Conservation (phyloP, 2,797 vertebrate genomes). For the Loris lydekkerianus region DNA sequence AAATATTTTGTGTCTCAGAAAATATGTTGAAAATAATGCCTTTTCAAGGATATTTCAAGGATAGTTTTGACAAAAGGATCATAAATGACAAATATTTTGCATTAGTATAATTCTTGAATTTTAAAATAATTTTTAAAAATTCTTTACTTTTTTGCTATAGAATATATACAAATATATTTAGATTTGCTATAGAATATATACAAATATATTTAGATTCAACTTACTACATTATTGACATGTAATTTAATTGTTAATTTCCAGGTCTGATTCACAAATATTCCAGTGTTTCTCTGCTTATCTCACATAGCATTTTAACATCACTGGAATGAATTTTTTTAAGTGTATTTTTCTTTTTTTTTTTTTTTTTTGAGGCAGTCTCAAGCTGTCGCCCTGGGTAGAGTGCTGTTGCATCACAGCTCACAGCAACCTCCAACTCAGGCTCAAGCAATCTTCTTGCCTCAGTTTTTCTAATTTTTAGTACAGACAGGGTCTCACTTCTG, state of each 20-base stretch:
- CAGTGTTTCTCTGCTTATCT: neutral
- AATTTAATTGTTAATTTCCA: neutral
- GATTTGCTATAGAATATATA: neutral
- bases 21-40: neutral
- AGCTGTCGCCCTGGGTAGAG: too few relatives aligned
- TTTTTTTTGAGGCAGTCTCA: too few relatives aligned
- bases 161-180: neutral
- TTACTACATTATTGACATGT: neutral
- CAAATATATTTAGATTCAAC: neutral
- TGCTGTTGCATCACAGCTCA: too few relatives aligned
- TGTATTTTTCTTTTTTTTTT: too few relatives aligned
- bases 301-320: neutral
- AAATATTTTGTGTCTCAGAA: neutral
- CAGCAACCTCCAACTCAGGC: too few relatives aligned
- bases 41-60: neutral
- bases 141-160: neutral
- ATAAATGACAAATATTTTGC: neutral
- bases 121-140: constrained; percentile 43
- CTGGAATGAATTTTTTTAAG: neutral
- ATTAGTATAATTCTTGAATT: neutral
- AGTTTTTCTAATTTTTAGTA: too few relatives aligned
- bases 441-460: too few relatives aligned
- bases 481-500: too few relatives aligned
- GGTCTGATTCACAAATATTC: neutral
- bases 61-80: neutral